phyloP scores from a whole-genome alignment of 1,140 invertebrate species.

The Adoxophyes honmai region DNA sequence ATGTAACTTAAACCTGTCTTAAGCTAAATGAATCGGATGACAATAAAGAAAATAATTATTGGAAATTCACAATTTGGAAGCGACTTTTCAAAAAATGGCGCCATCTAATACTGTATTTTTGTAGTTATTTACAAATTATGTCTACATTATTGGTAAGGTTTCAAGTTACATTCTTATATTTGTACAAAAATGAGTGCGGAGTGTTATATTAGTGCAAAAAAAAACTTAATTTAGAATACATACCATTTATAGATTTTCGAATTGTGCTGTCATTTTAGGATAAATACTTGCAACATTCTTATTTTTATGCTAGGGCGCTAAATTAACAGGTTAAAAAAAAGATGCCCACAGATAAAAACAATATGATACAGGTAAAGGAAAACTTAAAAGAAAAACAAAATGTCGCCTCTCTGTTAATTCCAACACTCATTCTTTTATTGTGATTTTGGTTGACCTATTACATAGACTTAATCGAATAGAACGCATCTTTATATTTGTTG shows the following conservation, averaged over 20 bases:
- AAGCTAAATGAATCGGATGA: conserved; percentile 17
- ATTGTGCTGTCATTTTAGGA: conserved; percentile 19
- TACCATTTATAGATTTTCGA: conserved; percentile 48
- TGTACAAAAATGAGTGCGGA: conserved; percentile 59
- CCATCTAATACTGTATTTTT: no score
- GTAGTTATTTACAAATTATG: no score
- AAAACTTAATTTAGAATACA: conserved; percentile 64
- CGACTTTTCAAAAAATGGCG: no score
- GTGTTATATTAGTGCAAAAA: conserved; percentile 61
- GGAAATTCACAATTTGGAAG: conserved; percentile 1
- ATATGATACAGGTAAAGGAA: conserved; percentile 46
- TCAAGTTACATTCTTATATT: conserved; percentile 48
- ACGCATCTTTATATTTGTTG: conserved; percentile 76
- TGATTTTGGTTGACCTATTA: conserved; percentile 68
- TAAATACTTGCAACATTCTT: neutral
- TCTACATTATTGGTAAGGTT: no score
- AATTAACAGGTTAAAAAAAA: no score
- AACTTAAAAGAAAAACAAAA: conserved; percentile 58
- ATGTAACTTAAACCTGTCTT: no score
- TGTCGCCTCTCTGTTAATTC: conserved; percentile 71
- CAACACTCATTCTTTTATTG: conserved; percentile 76
- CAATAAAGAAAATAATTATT: conserved; percentile 9
- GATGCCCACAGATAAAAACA: conserved; percentile 37
- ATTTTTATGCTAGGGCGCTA: neutral
- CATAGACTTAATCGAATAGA: conserved; percentile 42